These are phyloP conservation scores for Dexiosoma caninum DNA, from an alignment of 2,888 invertebrate species.

Conservation along the genomic window DNA sequence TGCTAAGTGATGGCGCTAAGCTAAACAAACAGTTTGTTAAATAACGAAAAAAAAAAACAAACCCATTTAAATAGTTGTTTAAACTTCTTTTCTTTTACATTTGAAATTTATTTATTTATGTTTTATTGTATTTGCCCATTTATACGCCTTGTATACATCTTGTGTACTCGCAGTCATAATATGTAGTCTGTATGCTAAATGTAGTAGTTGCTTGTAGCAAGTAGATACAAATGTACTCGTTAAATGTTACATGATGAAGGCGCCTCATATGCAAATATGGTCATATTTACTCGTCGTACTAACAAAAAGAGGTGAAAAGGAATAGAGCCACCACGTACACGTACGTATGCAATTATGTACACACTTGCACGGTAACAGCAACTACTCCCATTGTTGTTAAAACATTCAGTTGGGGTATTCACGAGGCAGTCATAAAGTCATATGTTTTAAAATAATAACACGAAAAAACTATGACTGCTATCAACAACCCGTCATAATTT, in stretches of 20 bases:
- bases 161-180: neutral
- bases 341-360: no score
- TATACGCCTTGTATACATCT: slow-evolving; percentile 9
- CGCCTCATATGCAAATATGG: slow-evolving; percentile 58
- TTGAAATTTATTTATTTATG: slow-evolving; percentile 9
- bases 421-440: no score
- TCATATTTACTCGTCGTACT: slow-evolving; percentile 18
- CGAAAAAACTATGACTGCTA: no score
- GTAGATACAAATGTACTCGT: slow-evolving; percentile 46
- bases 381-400: no score
- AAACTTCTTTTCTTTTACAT: neutral
- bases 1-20: slow-evolving; percentile 64
- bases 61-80: slow-evolving; percentile 33
- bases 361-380: slow-evolving; percentile 13
- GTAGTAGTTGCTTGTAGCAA: slow-evolving; percentile 11
- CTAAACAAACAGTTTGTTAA: slow-evolving; percentile 56
- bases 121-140: slow-evolving; percentile 14
- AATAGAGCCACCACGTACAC: no score
- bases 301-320: neutral
- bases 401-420: no score
- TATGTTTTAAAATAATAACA: no score
- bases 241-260: slow-evolving; percentile 51
- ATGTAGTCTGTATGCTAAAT: neutral
- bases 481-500: no score
- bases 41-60: no score